Conservation (phyloP, 2,888 invertebrate species). For the Andrena marginata region DNA sequence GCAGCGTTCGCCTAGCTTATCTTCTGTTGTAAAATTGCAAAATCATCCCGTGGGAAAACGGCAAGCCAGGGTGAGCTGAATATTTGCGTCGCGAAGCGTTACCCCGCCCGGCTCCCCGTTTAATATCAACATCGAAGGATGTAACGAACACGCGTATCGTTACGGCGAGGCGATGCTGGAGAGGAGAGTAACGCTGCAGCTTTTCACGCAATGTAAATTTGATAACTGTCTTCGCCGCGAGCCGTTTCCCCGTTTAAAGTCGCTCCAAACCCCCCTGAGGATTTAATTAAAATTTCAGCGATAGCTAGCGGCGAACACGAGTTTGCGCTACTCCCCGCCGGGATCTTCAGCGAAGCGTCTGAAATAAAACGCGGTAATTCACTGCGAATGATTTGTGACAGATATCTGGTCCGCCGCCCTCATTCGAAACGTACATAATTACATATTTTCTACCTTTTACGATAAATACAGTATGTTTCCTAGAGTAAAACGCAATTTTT, state of each 20-base stretch:
- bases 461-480: not conserved
- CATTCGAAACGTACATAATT: not conserved
- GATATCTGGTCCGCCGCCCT: not conserved
- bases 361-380: slow-evolving; percentile 21
- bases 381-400: slow-evolving; percentile 21
- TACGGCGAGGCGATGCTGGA: not conserved
- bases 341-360: slow-evolving; percentile 19
- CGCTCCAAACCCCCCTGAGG: slow-evolving; percentile 26
- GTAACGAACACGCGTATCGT: slow-evolving; percentile 14
- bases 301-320: slow-evolving; percentile 20
- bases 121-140: not conserved
- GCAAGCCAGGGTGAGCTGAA: not conserved
- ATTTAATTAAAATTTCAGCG: slow-evolving; percentile 47
- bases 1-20: not conserved
- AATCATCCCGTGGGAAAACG: not conserved
- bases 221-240: slow-evolving; percentile 33
- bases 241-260: slow-evolving; percentile 35
- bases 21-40: not conserved
- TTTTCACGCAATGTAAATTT: slow-evolving; percentile 40
- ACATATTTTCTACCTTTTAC: too few species aligned
- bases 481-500: not conserved
- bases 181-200: slow-evolving; percentile 13
- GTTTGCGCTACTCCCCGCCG: not conserved
- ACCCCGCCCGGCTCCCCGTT: not conserved
- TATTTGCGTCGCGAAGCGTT: not conserved